phyloP scores from a whole-genome alignment of 2,888 invertebrate genomes.

The Melanostoma scalare region DNA sequence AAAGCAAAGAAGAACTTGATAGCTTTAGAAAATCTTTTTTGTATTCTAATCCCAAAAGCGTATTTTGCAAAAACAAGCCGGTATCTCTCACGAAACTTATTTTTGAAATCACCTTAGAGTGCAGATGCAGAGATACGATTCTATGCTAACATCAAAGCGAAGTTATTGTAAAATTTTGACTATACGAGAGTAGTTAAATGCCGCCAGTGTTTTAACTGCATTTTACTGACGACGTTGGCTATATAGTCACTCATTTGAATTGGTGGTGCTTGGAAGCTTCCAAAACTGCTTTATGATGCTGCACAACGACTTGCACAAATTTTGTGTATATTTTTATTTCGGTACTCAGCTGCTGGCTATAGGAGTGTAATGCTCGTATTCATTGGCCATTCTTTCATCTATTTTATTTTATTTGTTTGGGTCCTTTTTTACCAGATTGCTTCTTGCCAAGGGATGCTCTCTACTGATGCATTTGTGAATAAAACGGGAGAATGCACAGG shows the following conservation, averaged over 20 bases:
- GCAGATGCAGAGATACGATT: background rate
- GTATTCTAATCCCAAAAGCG: background rate
- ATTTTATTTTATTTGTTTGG: conserved; percentile 47
- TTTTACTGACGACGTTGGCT: background rate
- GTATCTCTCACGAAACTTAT: background rate
- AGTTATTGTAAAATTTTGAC: conserved; percentile 36
- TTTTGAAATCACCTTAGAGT: conserved; percentile 12
- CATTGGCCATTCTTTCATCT: conserved; percentile 43
- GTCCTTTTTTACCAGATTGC: conserved; percentile 15
- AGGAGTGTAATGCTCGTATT: conserved; percentile 17
- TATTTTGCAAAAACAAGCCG: background rate
- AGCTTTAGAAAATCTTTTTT: too few relatives aligned
- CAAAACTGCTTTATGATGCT: conserved; percentile 22
- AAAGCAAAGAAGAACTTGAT: too few relatives aligned
- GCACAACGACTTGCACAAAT: conserved; percentile 16
- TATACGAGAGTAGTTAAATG: conserved; percentile 7
- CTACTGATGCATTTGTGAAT: conserved; percentile 20
- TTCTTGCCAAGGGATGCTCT: conserved; percentile 18
- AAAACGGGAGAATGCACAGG: conserved; percentile 7
- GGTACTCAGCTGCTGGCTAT: conserved; percentile 30
- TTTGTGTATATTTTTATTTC: conserved; percentile 26
- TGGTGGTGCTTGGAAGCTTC: background rate
- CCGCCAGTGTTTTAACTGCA: conserved; percentile 27
- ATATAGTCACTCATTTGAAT: background rate
- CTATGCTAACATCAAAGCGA: conserved; percentile 9